Evolutionary conservation across 1,140 invertebrate genomes (phyloP), one percentile per base, ranked within the genome.

Genomic region (Piezodorus guildinii): DNA sequence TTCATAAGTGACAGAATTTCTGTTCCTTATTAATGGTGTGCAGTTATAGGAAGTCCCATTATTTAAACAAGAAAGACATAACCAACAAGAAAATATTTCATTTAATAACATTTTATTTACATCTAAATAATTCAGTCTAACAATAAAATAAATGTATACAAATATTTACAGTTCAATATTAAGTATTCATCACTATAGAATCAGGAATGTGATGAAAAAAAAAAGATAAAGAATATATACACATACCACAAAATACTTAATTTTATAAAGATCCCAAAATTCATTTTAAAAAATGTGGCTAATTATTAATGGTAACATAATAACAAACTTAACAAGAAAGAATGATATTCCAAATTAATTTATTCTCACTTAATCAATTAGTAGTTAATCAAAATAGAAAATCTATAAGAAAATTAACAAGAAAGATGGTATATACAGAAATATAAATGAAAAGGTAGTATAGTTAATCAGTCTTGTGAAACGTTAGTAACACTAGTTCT

Each of bases 101-200:
- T 39, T 39, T 39, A 39, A 39, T 39, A 39, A 39, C 34, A 39
- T 39, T 39, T 1, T 49, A 49, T 49, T 49, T 49, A 49, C 46
- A 49, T 21, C 46, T 49, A 49, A 39, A 39, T 39, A 39, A 10
- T 49, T 49, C 46, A 49, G 46, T 49, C 46, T 49, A 49, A 49
- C n/a, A 19, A 19, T 49, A 49, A 17, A 49, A 49, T 49, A 1
- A 49, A 49, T 49, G 16, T 49, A 19, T n/a, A 49, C 46, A 49
- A 49, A 19, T 19, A 49, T 49, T 49, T 49, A 49, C 46, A 49
- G 5, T 19, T 49, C 6, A 49, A n/a, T 49, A 4, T 49, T 10
- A 49, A 49, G 5, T 10, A 49, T 49, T 49, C 46, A 49, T 49
- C 46, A 49, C 46, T 17, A 49, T 49, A 21, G 46, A 5, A 49